phyloP scores from a whole-genome alignment of 2,888 invertebrate genomes.

The Lithophane ornitopus region DNA sequence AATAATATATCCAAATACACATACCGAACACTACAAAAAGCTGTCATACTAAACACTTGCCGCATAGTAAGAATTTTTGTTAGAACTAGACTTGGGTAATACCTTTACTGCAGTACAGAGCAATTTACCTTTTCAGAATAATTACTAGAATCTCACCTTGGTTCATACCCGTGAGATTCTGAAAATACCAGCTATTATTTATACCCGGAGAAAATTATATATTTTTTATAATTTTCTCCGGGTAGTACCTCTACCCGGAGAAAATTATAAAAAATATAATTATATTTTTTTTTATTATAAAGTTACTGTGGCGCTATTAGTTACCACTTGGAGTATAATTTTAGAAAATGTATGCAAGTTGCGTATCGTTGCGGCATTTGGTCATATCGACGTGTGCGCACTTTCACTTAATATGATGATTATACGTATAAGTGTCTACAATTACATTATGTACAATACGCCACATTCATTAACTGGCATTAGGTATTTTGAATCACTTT shows the following conservation, averaged over 20 bases:
- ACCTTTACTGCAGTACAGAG: not conserved
- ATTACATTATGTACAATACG: conserved; percentile 64
- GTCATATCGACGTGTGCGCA: conserved; percentile 69
- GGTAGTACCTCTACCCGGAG: too few relatives aligned
- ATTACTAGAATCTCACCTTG: not conserved
- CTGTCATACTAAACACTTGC: not conserved
- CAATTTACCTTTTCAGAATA: not conserved
- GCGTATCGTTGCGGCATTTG: conserved; percentile 73
- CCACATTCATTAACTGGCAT: conserved; percentile 22
- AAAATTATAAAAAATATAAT: too few relatives aligned
- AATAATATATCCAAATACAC: not conserved
- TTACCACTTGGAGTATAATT: conserved; percentile 43
- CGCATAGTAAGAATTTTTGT: not conserved
- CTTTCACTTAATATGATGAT: conserved; percentile 74
- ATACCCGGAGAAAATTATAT: too few relatives aligned
- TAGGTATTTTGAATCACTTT: not conserved
- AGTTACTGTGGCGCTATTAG: conserved; percentile 25
- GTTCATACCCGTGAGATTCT: not conserved
- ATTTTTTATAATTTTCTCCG: too few relatives aligned
- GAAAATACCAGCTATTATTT: not conserved
- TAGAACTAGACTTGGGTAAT: not conserved
- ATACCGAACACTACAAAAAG: not conserved
- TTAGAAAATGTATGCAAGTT: conserved; percentile 68
- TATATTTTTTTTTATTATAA: too few relatives aligned
- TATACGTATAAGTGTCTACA: conserved; percentile 58